Evolutionary conservation across 2,888 invertebrate species (phyloP), one percentile per base, ranked within the genome.

Genomic region (Noctua pronuba): DNA sequence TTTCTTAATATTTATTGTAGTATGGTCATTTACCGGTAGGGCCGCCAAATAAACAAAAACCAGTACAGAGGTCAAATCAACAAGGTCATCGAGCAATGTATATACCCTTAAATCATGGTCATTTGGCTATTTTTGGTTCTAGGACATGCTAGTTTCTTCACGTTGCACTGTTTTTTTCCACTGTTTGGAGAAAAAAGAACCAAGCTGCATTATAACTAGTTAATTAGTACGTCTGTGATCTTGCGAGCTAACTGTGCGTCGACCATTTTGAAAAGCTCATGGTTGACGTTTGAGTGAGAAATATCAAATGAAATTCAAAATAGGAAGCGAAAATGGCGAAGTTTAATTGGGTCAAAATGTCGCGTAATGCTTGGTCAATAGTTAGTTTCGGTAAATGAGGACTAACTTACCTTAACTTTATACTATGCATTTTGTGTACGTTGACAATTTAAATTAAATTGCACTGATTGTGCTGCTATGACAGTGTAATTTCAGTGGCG

Each of bases 151-250:
- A n/a, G n/a, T n/a, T n/a, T n/a, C n/a, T n/a, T n/a, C n/a, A n/a
- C n/a, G n/a, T n/a, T n/a, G n/a, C n/a, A n/a, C n/a, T n/a, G n/a
- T n/a, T n/a, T n/a, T n/a, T n/a, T 2, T 10, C 7, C 7, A 38
- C 38, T 38, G 38, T 38, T 38, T 38, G 38, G 7, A 38, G 8
- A 28, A 4, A 28, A 28, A 18, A 28, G 1, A 60, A 18, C 31
- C 58, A 13, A 2, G 60, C 28, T 21, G 8, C 31, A 60, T 7
- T 31, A 18, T 18, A 31, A 31, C 38, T n/a, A 31, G 35, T 1
- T 58, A 52, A 82, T 86, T 81, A 65, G 69, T 70, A 41, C 10
- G 1, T 35, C 38, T 74, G 16, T 69, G 8, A 49, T 67, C 69
- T 66, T 65, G 65, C 10, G 11, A n/a, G 6, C 1, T 13, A 31